Base-by-base conservation (phyloP, 2,888 invertebrate genomes). In the Caenorhabditis sinica region DNA sequence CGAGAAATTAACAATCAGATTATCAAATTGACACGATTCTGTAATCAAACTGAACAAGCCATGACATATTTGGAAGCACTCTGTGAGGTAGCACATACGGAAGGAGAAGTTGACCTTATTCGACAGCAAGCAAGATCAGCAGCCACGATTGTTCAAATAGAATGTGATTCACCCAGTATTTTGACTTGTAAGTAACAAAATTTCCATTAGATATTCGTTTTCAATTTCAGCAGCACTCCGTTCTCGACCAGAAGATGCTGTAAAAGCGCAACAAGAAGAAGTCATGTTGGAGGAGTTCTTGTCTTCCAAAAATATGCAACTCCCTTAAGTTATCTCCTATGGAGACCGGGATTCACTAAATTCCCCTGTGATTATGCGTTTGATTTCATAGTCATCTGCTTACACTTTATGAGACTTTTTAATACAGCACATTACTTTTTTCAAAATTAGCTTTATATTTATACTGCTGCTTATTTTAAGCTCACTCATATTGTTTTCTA, bases 251-350 rank as follows among this genome's bases (percentile, higher is more conserved):
- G 86, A 84, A 75, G 89, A 89, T 72, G 80, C 58, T 20, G 77
- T 56, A 0, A 74, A 84, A 23, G 83, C 73, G 15, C 74, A 82
- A 36, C 87, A 89, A 49, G 89, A 89, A 76, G 87, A 89, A 71
- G 85, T 89, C n/a, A 88, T 89, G 87, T 82, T 89, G 20, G 89
- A 89, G 60, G 87, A 89, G 36, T 89, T 89, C 56, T 71, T 89
- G n/a, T 84, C 84, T 2, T 84, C 84, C 8, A 81, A 84, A 43
- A 72, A 72, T 28, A 49, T 79, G 25, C 69, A 71, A 23, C 61
- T 66, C 15, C 72, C 80, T n/a, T 80, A 56, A 80, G 20, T 23
- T 28, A 13, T 56, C 40, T 65, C 28, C 13, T 65, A 53, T 43
- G 6, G 63, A 56, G 40, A 56, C 23, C 40, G 8, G 40, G 17